A percentile compares a stretch with the other conserved stretches of the same genome.
phyloP scores from a whole-genome alignment of 2,888 invertebrate species.

The Drosophila mercatorum region DNA sequence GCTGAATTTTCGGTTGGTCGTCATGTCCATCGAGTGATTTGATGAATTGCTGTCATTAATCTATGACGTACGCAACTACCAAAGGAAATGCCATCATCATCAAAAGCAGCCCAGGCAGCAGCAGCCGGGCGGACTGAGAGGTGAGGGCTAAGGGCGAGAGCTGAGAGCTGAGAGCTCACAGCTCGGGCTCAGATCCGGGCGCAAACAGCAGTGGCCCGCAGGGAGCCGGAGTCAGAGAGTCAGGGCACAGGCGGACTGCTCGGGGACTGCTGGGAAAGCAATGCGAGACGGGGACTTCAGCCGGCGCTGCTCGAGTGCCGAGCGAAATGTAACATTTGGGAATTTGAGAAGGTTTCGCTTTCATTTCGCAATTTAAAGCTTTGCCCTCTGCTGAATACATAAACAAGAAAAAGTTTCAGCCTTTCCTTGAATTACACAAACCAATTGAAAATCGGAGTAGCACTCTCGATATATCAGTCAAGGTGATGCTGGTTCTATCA shows the following conservation, averaged over 20 bases:
- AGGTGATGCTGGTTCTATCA: background rate
- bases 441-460: background rate
- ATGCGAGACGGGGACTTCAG: conserved; percentile 32
- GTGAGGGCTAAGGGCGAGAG: background rate
- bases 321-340: conserved; percentile 68
- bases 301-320: conserved; percentile 32
- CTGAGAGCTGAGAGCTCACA: conserved; percentile 3
- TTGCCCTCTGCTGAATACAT: conserved; percentile 7
- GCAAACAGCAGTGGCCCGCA: conserved; percentile 46
- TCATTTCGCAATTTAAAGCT: conserved; percentile 63
- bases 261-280: conserved; percentile 48
- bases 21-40: conserved; percentile 85
- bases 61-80: conserved; percentile 85
- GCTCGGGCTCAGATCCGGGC: conserved; percentile 34
- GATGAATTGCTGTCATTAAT: conserved; percentile 85
- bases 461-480: background rate
- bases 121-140: conserved; percentile 47
- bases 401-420: conserved; percentile 4
- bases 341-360: conserved; percentile 69
- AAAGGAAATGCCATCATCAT: conserved; percentile 82
- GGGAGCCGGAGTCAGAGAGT: conserved; percentile 42
- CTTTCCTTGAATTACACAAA: background rate
- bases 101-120: conserved; percentile 76
- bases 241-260: conserved; percentile 20
- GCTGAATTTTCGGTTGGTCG: conserved; percentile 80